Evolutionary conservation across 2,888 invertebrate genomes (phyloP).

Genomic region (Dichetophora obliterata): DNA sequence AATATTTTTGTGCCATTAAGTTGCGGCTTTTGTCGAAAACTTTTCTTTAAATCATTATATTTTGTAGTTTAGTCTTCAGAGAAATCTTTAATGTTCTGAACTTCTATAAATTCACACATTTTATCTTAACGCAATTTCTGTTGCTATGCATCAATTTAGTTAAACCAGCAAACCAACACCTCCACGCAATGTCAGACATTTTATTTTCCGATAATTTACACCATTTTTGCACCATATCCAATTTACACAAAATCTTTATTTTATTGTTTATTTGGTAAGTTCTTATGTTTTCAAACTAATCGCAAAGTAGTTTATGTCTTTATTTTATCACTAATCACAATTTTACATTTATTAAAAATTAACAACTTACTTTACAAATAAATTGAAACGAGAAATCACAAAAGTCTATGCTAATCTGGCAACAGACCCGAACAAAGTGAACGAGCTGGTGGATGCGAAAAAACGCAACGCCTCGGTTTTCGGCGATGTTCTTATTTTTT

Average conservation of each 20-base stretch:
- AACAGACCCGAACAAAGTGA: constrained; percentile 80
- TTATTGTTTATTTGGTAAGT: constrained; percentile 21
- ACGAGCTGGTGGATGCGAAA: constrained; percentile 72
- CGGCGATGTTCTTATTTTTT: constrained; percentile 35
- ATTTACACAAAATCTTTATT: constrained; percentile 3
- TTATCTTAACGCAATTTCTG: background rate
- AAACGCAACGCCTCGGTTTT: constrained; percentile 58
- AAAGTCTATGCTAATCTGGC: constrained; percentile 74
- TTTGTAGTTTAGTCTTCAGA: background rate
- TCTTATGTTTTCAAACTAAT: constrained; percentile 19
- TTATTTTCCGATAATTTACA: background rate
- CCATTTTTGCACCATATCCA: background rate
- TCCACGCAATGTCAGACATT: background rate
- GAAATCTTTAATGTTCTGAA: too few species aligned
- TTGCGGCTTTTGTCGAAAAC: background rate
- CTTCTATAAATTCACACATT: background rate
- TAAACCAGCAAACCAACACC: background rate
- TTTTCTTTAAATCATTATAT: background rate
- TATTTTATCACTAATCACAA: constrained; percentile 42
- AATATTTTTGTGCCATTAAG: background rate
- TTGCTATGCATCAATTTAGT: background rate
- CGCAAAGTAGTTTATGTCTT: constrained; percentile 41
- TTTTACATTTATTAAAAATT: constrained; percentile 33
- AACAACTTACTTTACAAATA: constrained; percentile 67
- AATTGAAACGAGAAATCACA: constrained; percentile 67